These are phyloP conservation scores for Pantelozetes paolii DNA, from an alignment of 2,888 invertebrate genomes.

Conservation along the genomic window DNA sequence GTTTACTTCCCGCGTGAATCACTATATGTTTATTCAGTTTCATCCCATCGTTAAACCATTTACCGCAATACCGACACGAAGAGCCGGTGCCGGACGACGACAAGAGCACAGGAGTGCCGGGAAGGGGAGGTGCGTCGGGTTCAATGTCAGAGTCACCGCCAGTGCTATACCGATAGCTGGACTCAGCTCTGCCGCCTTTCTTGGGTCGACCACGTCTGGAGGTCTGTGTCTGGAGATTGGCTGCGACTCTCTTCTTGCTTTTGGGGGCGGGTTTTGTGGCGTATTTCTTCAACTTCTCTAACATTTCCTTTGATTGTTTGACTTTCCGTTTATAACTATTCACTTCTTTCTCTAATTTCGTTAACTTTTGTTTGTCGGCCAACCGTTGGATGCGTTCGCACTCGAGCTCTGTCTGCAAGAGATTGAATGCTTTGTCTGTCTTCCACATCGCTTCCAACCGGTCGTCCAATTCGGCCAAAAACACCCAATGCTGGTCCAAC, in stretches of 20 bases:
- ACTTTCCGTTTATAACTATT: conserved; percentile 11
- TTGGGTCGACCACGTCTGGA: not conserved
- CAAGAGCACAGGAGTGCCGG: conserved; percentile 23
- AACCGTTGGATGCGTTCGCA: conserved; percentile 30
- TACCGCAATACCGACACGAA: conserved; percentile 34
- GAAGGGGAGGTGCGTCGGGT: not conserved
- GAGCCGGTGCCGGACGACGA: not conserved
- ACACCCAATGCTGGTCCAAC: conserved; percentile 5
- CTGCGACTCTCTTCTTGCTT: not conserved
- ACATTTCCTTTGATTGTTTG: conserved; percentile 22
- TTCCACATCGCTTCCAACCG: conserved; percentile 29
- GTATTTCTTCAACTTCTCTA: conserved; percentile 28
- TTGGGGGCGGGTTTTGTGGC: conserved; percentile 14
- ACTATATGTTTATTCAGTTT: conserved; percentile 5
- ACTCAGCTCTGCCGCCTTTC: not conserved
- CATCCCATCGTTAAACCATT: not conserved
- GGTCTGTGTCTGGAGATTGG: not conserved
- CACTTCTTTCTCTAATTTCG: conserved; percentile 11
- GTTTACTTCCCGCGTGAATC: not conserved
- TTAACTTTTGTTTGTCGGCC: not conserved
- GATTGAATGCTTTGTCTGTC: conserved; percentile 5
- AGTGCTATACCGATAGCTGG: not conserved
- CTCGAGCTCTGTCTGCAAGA: conserved; percentile 15
- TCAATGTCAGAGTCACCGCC: not conserved
- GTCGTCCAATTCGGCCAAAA: conserved; percentile 4